A percentile compares a stretch with the other conserved stretches of the same genome.
These are phyloP conservation scores for Hypolimnas misippus DNA, from an alignment of 2,888 invertebrate species.

Conservation along the genomic window DNA sequence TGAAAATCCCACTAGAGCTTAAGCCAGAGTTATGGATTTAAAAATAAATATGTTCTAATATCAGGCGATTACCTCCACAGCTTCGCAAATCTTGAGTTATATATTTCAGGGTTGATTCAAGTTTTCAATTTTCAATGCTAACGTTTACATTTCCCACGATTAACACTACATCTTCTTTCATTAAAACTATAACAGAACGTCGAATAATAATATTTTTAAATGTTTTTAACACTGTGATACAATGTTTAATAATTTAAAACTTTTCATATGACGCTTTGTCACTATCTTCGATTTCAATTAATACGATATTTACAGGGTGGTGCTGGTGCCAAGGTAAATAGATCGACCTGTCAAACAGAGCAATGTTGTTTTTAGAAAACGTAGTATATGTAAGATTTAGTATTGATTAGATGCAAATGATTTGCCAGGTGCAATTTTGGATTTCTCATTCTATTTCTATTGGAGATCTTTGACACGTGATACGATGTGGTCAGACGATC, in stretches of 20 bases:
- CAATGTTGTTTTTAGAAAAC: slow-evolving; percentile 56
- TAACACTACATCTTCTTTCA: slow-evolving; percentile 37
- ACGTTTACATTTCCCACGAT: slow-evolving; percentile 41
- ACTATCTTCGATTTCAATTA: slow-evolving; percentile 41
- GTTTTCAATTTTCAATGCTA: slow-evolving; percentile 48
- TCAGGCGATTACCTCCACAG: slow-evolving; percentile 52
- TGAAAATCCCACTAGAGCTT: slow-evolving; percentile 42
- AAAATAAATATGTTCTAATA: slow-evolving; percentile 39
- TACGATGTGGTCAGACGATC: slow-evolving; percentile 24
- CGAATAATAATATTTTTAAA: neutral
- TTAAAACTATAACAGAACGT: slow-evolving; percentile 49
- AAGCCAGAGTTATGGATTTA: slow-evolving; percentile 24
- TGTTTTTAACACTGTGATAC: neutral
- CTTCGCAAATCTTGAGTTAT: slow-evolving; percentile 57
- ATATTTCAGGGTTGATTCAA: slow-evolving; percentile 45
- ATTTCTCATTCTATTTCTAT: slow-evolving; percentile 29
- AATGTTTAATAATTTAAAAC: neutral
- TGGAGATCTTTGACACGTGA: slow-evolving; percentile 30
- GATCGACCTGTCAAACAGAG: slow-evolving; percentile 45
- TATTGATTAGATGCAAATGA: slow-evolving; percentile 53
- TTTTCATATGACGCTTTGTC: slow-evolving; percentile 9
- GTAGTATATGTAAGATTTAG: slow-evolving; percentile 65
- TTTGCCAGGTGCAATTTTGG: slow-evolving; percentile 54
- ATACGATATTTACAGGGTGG: slow-evolving; percentile 73
- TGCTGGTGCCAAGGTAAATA: slow-evolving; percentile 79